A percentile compares a stretch with the other conserved stretches of the same genome.
Conservation (phyloP, 2,888 invertebrate genomes). For the Glyphotaelius pellucidus region DNA sequence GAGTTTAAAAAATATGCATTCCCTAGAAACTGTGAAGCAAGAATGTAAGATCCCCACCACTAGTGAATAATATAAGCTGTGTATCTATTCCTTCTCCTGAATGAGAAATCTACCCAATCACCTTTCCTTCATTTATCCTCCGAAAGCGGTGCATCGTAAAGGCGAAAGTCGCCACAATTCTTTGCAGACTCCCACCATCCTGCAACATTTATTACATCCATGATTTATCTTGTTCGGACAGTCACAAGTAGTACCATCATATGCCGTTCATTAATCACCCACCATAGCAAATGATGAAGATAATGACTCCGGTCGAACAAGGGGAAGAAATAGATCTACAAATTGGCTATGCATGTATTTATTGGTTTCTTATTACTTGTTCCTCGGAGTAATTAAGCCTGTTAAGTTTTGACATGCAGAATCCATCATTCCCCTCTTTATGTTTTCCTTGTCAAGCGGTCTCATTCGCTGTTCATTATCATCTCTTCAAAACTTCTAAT, state of each 20-base stretch:
- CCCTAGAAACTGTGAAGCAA: too few relatives aligned
- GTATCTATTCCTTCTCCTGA: not conserved
- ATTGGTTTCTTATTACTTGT: not conserved
- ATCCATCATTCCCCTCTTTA: not conserved
- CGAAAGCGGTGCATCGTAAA: constrained; percentile 7
- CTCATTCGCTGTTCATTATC: constrained; percentile 18
- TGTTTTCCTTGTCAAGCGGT: not conserved
- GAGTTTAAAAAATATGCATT: too few relatives aligned
- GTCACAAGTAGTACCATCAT: not conserved
- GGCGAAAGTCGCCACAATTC: not conserved
- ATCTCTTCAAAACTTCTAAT: constrained; percentile 36
- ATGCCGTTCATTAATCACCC: constrained; percentile 18
- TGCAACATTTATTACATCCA: not conserved
- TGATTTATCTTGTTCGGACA: constrained; percentile 3
- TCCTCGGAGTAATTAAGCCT: not conserved
- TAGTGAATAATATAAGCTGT: not conserved
- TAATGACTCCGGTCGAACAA: not conserved
- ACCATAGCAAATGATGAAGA: not conserved
- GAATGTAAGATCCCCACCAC: too few relatives aligned
- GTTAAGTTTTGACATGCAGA: not conserved
- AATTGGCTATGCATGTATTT: not conserved
- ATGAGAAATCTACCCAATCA: not conserved
- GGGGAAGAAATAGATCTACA: not conserved
- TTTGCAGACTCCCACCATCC: not conserved
- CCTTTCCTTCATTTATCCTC: constrained; percentile 4